Conservation (phyloP, 2,113 vertebrate genomes). For the Centropristis striata region DNA sequence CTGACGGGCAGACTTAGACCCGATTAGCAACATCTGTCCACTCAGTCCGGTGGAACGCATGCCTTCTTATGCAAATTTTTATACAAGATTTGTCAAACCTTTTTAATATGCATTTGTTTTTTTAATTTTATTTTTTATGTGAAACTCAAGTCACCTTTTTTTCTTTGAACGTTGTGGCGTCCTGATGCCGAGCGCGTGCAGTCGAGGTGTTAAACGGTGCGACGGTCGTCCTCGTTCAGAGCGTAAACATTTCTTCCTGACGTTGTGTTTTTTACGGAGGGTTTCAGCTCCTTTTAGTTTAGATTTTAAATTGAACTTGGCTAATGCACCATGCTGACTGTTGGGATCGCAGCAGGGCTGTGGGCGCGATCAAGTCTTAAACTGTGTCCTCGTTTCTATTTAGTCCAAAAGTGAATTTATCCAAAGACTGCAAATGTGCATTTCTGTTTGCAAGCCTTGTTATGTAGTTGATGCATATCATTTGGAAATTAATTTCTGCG, state of each 20-base stretch:
- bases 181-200: slow-evolving; percentile 27
- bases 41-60: slow-evolving; percentile 68
- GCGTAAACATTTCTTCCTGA: slow-evolving; percentile 31
- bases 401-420: slow-evolving; percentile 72
- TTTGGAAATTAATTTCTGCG: slow-evolving; percentile 33
- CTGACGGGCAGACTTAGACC: slow-evolving; percentile 44
- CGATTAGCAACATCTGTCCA: slow-evolving; percentile 52
- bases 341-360: slow-evolving; percentile 49
- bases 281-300: neutral
- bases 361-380: slow-evolving; percentile 39
- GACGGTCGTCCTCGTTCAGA: slow-evolving; percentile 8
- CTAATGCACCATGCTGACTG: slow-evolving; percentile 61
- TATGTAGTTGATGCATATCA: slow-evolving; percentile 75
- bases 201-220: slow-evolving; percentile 1
- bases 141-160: slow-evolving; percentile 73
- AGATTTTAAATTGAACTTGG: slow-evolving; percentile 47
- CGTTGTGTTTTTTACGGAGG: neutral
- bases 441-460: slow-evolving; percentile 66
- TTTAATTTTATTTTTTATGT: slow-evolving; percentile 69
- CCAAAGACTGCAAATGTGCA: slow-evolving; percentile 82
- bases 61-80: slow-evolving; percentile 87
- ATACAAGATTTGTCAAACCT: slow-evolving; percentile 74
- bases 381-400: slow-evolving; percentile 50
- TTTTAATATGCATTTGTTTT: slow-evolving; percentile 83
- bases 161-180: slow-evolving; percentile 63